These are phyloP conservation scores for Stenodera caucasica DNA, from an alignment of 2,888 invertebrate genomes.

Conservation along the genomic window DNA sequence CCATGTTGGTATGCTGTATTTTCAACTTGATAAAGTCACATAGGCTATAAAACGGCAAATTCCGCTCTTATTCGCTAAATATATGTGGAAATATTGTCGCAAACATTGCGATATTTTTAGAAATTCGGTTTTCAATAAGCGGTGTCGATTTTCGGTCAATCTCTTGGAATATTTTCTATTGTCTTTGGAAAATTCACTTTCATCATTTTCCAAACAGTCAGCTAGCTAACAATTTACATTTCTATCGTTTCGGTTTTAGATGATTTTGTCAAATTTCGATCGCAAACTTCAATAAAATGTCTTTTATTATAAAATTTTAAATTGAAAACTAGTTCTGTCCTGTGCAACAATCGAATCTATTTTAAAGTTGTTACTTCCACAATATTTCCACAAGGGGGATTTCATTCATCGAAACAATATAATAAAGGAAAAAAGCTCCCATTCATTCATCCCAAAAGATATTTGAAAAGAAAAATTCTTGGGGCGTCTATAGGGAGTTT, in stretches of 20 bases:
- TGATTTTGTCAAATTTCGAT: conserved; percentile 33
- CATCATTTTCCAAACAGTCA: conserved; percentile 30
- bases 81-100: too few relatives aligned
- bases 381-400: neutral
- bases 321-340: too few relatives aligned
- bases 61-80: conserved; percentile 28
- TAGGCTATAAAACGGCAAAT: conserved; percentile 47
- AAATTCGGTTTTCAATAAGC: too few relatives aligned
- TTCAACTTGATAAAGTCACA: conserved; percentile 46
- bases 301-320: conserved; percentile 34
- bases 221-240: conserved; percentile 37
- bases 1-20: conserved; percentile 37
- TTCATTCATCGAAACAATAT: neutral
- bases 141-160: too few relatives aligned
- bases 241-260: conserved; percentile 23
- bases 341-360: too few relatives aligned
- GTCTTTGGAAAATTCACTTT: conserved; percentile 34
- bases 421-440: neutral
- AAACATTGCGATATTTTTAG: too few relatives aligned
- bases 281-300: conserved; percentile 35
- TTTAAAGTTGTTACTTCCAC: too few relatives aligned
- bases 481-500: too few relatives aligned
- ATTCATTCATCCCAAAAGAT: neutral
- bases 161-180: conserved; percentile 20
- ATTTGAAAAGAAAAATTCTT: neutral